Evolutionary conservation across 2,797 vertebrate species (phyloP).

Genomic region (Anguilla megastoma): DNA sequence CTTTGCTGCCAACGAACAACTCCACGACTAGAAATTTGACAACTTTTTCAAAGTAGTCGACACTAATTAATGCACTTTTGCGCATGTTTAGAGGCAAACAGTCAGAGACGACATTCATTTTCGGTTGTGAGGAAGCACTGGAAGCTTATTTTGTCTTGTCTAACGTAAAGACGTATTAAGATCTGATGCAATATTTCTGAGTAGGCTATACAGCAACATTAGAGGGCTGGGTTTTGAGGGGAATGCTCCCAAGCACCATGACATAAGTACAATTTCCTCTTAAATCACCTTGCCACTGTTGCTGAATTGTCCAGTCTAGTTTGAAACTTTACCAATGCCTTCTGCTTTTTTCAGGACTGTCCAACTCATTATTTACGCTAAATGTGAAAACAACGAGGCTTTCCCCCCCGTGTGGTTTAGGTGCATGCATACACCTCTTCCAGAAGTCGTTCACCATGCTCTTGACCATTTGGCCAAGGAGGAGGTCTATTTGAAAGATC

Average conservation of each 20-base stretch:
- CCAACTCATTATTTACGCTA: no score
- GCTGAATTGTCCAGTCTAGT: no score
- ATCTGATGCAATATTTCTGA: not conserved
- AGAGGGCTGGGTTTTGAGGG: no score
- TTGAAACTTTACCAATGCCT: no score
- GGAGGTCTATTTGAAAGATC: not conserved
- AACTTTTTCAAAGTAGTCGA: not conserved
- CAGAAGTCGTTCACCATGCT: not conserved
- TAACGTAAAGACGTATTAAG: not conserved
- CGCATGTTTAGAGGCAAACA: not conserved
- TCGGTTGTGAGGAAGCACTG: not conserved
- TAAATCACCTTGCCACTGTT: no score
- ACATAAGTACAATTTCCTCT: no score
- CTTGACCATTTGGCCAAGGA: not conserved
- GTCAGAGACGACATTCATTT: no score
- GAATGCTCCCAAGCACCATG: no score
- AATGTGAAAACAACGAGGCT: no score
- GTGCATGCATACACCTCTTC: no score
- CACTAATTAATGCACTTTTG: not conserved
- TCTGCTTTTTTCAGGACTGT: no score
- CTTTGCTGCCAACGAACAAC: not conserved
- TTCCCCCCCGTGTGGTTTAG: not conserved
- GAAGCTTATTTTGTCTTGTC: not conserved
- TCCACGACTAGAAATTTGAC: not conserved
- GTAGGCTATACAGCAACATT: no score